phyloP scores from a whole-genome alignment of 1,140 invertebrate genomes.

The Sycophila sp. region DNA sequence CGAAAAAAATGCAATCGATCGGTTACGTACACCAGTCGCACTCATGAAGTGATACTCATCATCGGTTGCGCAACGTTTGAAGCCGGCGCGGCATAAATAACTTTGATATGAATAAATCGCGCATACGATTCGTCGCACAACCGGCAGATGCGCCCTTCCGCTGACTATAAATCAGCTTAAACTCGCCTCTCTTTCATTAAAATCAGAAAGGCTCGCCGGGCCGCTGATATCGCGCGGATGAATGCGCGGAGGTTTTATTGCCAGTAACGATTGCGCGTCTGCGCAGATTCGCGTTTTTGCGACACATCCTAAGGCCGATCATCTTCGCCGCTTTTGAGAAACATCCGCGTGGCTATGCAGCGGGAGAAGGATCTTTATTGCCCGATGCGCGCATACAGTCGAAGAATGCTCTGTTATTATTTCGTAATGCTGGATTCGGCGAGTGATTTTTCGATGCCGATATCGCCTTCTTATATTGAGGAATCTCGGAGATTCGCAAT shows the following conservation, averaged over 20 bases:
- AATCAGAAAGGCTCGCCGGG: neutral
- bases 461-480: too few relatives aligned
- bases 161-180: constrained; percentile 35
- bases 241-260: neutral
- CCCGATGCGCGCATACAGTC: too few relatives aligned
- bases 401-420: too few relatives aligned
- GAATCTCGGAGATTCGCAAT: too few relatives aligned
- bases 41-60: too few relatives aligned
- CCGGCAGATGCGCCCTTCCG: constrained; percentile 26
- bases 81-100: constrained; percentile 11
- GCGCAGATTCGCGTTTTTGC: neutral
- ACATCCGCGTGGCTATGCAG: too few relatives aligned
- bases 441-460: too few relatives aligned
- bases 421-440: too few relatives aligned
- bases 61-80: constrained; percentile 13
- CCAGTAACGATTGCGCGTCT: constrained; percentile 17
- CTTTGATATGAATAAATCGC: constrained; percentile 32
- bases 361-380: neutral
- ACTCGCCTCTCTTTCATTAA: too few relatives aligned
- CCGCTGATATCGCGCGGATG: neutral
- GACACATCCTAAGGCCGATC: neutral
- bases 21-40: too few relatives aligned
- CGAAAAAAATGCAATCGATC: too few relatives aligned
- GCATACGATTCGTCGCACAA: constrained; percentile 25
- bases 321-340: neutral